phyloP scores from a whole-genome alignment of 30 jellyfish, hydroid and myxozoan species.

The Nemopilema nomurai region DNA sequence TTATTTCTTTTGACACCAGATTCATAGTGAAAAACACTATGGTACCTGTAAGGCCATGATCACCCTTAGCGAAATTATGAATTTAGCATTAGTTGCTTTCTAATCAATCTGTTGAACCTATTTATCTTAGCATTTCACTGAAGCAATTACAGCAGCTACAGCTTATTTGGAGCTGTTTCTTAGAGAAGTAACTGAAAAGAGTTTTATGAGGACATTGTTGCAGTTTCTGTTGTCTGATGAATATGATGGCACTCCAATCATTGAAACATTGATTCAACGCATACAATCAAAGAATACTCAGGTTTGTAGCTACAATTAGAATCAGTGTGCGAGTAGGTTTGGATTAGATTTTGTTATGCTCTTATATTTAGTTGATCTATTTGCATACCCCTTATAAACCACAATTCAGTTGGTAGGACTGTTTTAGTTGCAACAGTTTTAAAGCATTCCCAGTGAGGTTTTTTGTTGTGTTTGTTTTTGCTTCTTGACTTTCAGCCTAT shows the following conservation, averaged over 20 bases:
- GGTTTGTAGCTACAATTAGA: constrained; percentile 64
- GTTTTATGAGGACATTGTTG: constrained; percentile 67
- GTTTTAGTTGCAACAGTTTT: too few relatives aligned
- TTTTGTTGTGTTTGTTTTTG: too few relatives aligned
- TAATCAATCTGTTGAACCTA: background rate
- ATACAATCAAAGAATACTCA: constrained; percentile 66
- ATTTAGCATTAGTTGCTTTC: background rate
- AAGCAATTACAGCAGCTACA: constrained; percentile 77
- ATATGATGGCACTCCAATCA: constrained; percentile 75
- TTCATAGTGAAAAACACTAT: too few relatives aligned
- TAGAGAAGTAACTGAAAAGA: constrained; percentile 65
- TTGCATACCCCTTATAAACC: too few relatives aligned
- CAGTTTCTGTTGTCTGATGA: constrained; percentile 78
- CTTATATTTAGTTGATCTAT: constrained; percentile 3
- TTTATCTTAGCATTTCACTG: constrained; percentile 63
- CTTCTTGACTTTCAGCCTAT: too few relatives aligned
- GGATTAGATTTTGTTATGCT: too few relatives aligned
- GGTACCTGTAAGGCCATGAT: too few relatives aligned
- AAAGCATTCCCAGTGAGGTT: too few relatives aligned
- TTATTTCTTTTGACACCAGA: too few relatives aligned
- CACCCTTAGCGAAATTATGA: too few relatives aligned
- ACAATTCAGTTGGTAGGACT: too few relatives aligned
- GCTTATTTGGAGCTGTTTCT: constrained; percentile 86
- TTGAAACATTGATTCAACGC: constrained; percentile 52
- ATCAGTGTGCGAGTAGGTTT: too few relatives aligned